Evolutionary conservation across 2,888 invertebrate genomes (phyloP).

Genomic region (Melipona bicolor): DNA sequence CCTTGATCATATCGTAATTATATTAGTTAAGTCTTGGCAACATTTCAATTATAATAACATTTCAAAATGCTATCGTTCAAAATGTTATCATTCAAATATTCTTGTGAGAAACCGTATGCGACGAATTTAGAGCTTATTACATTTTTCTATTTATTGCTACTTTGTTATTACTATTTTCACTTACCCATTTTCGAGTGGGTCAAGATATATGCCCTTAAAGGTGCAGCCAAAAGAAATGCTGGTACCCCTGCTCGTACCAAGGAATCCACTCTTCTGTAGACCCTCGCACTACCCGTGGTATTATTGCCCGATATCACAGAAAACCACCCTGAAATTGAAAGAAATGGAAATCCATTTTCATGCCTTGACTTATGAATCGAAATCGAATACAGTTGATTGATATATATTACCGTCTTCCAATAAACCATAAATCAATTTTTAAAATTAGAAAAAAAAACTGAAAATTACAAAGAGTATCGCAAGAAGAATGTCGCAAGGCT

Average conservation of each 20-base stretch:
- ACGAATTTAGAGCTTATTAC: background rate
- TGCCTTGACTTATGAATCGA: too few species aligned
- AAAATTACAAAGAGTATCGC: background rate
- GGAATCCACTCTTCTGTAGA: constrained; percentile 81
- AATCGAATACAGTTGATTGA: background rate
- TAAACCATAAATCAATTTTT: background rate
- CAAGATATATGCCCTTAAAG: constrained; percentile 81
- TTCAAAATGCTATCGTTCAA: too few species aligned
- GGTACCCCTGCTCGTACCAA: constrained; percentile 82
- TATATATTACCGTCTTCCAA: background rate
- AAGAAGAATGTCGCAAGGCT: constrained; percentile 15
- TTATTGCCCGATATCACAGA: constrained; percentile 84
- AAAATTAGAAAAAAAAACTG: background rate
- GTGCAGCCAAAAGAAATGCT: constrained; percentile 81
- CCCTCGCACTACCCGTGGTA: constrained; percentile 79
- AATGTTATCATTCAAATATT: too few species aligned
- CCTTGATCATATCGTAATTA: too few species aligned
- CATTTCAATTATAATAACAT: too few species aligned
- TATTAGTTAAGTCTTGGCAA: too few species aligned
- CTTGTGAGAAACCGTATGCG: too few species aligned
- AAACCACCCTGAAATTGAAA: constrained; percentile 83
- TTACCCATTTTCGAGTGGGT: constrained; percentile 83
- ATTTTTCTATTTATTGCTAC: too few species aligned
- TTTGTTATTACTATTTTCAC: constrained; percentile 40
- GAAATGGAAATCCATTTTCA: background rate